Conservation (phyloP, 2,888 invertebrate species). For the Carcina quercana region DNA sequence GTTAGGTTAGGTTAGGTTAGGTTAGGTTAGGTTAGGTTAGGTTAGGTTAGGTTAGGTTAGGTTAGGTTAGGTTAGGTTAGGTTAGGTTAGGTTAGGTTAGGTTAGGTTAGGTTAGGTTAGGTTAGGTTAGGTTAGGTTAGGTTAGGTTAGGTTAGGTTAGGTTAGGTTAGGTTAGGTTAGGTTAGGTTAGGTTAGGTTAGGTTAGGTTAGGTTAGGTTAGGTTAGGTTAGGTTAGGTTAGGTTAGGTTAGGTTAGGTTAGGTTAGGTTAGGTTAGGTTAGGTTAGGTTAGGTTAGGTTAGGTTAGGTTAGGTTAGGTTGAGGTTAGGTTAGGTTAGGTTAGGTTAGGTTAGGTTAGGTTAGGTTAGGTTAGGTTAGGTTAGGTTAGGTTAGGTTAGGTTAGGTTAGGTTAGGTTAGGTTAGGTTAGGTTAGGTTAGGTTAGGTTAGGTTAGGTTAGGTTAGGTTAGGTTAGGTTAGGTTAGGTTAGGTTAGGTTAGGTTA, state of each 20-base stretch:
- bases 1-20: constrained; percentile 14
- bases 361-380: constrained; percentile 5
- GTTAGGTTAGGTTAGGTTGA: constrained; percentile 17
- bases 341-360: constrained; percentile 6
- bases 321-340: constrained; percentile 10
- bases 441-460: constrained; percentile 8
- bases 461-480: constrained; percentile 8
- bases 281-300: constrained; percentile 12
- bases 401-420: constrained; percentile 9
- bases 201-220: constrained; percentile 21
- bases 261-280: constrained; percentile 13
- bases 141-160: constrained; percentile 20
- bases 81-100: constrained; percentile 21
- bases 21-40: constrained; percentile 19
- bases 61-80: constrained; percentile 21
- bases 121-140: constrained; percentile 21
- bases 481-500: constrained; percentile 4
- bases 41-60: constrained; percentile 19
- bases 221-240: constrained; percentile 13
- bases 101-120: constrained; percentile 22
- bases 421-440: constrained; percentile 8
- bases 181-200: constrained; percentile 23
- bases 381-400: constrained; percentile 8
- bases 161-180: constrained; percentile 21
- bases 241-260: constrained; percentile 15